Base-by-base conservation (phyloP, 2,888 invertebrate species). In the Epinotia demarniana region DNA sequence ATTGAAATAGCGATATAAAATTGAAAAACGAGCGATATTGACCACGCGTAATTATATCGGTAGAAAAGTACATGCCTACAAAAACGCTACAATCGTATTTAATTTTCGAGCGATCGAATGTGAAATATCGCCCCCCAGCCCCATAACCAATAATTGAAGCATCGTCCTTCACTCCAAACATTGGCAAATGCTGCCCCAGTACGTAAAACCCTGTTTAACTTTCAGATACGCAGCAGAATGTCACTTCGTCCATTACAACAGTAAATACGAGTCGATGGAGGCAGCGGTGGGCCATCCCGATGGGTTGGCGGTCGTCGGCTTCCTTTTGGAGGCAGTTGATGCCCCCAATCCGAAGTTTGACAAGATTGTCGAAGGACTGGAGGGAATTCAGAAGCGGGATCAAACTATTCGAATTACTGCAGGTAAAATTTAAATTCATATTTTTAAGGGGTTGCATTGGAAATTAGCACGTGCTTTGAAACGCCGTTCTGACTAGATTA, bases 181-280 rank as follows among this genome's bases (percentile, higher is more conserved):
- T 61, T 61, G 61, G 33, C 33, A 61, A 61, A 16, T 33, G 33
- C 33, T 9, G 57, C 19, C 19, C 57, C n/a, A 53, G 55, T 57
- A 13, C 11, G 23, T 23, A 58, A 58, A 23, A 23, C 11, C 12
- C n/a, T 46, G 33, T 11, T 46, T 8, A 11, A 13, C 60, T 79
- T 80, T 0, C 81, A 94, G 97, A 78, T 97, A 95, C 81, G 96
- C 96, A 11, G 96, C 96, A 89, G 97, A 97, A 89, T 96, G 97
- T 63, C 97, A 97, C 84, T 95, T 97, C 72, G 97, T 97, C 0
- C 97, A 97, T 86, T 97, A 96, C 86, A 96, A 96, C 84, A 95
- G 95, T 83, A 96, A 96, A 86, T 97, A 96, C 81, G 93, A 94
- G 76, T 94, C 95, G 19, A 94, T 96, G 84, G 90, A 95, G 71